These are phyloP conservation scores for Raja brachyura DNA, from an alignment of 2,113 vertebrate genomes.

Conservation along the genomic window DNA sequence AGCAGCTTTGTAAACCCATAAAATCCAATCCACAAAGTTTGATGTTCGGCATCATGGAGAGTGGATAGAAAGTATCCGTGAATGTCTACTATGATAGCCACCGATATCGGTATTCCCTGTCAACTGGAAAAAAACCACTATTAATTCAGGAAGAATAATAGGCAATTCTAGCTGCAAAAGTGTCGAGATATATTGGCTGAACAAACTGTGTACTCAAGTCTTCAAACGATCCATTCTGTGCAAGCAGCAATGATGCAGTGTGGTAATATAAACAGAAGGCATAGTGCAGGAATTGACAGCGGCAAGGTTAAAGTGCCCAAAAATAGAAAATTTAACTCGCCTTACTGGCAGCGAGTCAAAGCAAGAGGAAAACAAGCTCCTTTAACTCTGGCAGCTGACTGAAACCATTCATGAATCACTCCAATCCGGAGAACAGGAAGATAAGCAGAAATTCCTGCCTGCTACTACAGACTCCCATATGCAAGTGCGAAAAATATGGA, in stretches of 20 bases:
- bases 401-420: conserved; percentile 36
- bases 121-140: conserved; percentile 51
- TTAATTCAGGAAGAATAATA: conserved; percentile 48
- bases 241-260: conserved; percentile 46
- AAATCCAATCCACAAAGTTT: conserved; percentile 40
- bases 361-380: conserved; percentile 38
- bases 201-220: conserved; percentile 52
- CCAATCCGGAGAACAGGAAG: conserved; percentile 41
- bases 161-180: conserved; percentile 46
- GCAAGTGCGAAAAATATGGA: background rate
- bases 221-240: conserved; percentile 51
- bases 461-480: background rate
- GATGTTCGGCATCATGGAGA: conserved; percentile 1
- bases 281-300: background rate
- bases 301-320: conserved; percentile 21
- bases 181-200: conserved; percentile 56
- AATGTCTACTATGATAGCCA: conserved; percentile 40
- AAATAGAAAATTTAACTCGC: conserved; percentile 14
- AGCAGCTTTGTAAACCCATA: background rate
- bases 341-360: background rate
- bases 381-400: conserved; percentile 42
- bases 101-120: conserved; percentile 48
- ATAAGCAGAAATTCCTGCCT: background rate
- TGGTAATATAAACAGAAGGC: conserved; percentile 44
- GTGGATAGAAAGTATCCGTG: conserved; percentile 40